These are phyloP conservation scores for Pangasius mekongensis DNA, from an alignment of 2,797 vertebrate species.

Conservation along the genomic window DNA sequence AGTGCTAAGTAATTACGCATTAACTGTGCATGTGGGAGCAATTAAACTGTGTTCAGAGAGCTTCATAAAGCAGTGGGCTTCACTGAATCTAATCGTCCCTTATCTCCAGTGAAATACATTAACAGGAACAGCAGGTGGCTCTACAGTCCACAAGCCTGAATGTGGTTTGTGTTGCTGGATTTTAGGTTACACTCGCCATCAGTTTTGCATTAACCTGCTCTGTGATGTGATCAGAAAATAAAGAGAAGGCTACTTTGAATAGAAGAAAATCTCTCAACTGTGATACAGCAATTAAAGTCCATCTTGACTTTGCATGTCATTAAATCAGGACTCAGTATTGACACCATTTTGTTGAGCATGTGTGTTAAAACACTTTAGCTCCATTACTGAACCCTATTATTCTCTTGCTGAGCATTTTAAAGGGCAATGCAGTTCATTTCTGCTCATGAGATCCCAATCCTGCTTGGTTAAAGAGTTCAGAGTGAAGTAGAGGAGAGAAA, in stretches of 20 bases:
- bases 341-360: neutral
- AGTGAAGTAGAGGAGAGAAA: slow-evolving; percentile 28
- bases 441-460: neutral
- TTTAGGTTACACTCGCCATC: neutral
- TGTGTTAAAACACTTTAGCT: neutral
- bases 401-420: slow-evolving; percentile 24
- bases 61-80: slow-evolving; percentile 44
- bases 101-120: slow-evolving; percentile 43
- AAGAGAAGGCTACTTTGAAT: neutral
- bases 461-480: slow-evolving; percentile 29
- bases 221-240: neutral
- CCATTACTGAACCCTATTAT: slow-evolving; percentile 26
- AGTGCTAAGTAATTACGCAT: slow-evolving; percentile 39
- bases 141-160: neutral
- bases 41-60: slow-evolving; percentile 54
- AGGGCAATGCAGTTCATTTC: neutral
- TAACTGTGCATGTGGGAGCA: slow-evolving; percentile 53
- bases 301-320: neutral
- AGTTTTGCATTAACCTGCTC: neutral
- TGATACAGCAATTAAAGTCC: neutral
- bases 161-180: neutral
- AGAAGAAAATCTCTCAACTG: neutral
- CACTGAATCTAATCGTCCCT: slow-evolving; percentile 50
- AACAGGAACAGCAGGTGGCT: slow-evolving; percentile 15
- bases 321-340: neutral